Evolutionary conservation across 2,797 vertebrate genomes (phyloP), one percentile per base, ranked within the genome.

Genomic region (Spizella passerina): DNA sequence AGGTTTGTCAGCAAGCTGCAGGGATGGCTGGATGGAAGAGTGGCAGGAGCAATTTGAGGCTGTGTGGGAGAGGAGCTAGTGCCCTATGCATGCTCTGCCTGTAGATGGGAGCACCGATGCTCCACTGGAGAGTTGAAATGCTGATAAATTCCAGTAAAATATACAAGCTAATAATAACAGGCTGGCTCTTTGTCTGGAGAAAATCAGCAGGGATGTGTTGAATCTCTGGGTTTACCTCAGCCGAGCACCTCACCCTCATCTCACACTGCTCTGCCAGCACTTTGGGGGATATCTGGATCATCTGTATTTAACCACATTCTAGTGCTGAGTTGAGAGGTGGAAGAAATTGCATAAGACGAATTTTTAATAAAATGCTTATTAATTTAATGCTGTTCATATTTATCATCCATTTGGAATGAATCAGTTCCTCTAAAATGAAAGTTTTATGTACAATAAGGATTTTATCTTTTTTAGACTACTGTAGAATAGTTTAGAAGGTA

Each of bases 1-100:
- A 50, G 71, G 56, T 85, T 96, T 94, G 80, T 88, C 49, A 92
- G 79, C 0, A 13, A 90, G 88, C 88, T 93, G 85, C 36, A 72
- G 72, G 84, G 43, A 76, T 39, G 75, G 47, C 43, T 39, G 50
- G 46, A 73, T 76, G 85, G 69, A 66, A 94, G 75, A 73, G 29
- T 9, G 16, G 73, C 69, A 96, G 68, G 85, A 82, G 44, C 64
- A 91, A 36, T 79, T 47, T 90, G 60, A 24, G 43, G 30, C 36
- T 75, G 82, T 68, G 91, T 88, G 84, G 92, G 92, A 92, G 83
- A 7, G 4, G 65, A 88, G 56, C 38, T 1, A 4, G 59, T 52
- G 70, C 78, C 63, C 52, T 41, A 4, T 26, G 26, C 6, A 26
- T 56, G 71, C 64, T 63, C 43, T 94, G 63, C 52, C 53, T 86